Percentiles rank a stretch among this genome's conserved stretches.
Conservation (phyloP, 2,888 invertebrate genomes). For the Meteorus cinctellus region DNA sequence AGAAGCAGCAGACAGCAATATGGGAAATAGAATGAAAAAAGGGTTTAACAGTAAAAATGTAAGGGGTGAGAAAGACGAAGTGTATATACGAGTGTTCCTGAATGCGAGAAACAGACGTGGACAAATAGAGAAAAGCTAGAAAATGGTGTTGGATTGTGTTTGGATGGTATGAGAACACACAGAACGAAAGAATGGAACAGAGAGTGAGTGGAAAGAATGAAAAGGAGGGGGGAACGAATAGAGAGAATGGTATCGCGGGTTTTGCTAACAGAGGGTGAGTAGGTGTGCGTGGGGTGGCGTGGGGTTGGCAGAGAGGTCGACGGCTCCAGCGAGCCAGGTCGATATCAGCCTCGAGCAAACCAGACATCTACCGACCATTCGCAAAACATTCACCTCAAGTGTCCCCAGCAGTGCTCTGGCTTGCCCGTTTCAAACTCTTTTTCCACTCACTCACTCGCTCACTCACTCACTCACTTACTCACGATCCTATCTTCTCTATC, state of each 20-base stretch:
- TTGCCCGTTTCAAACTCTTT: conserved; percentile 28
- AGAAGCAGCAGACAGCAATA: conserved; percentile 4
- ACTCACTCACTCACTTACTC: conserved; percentile 8
- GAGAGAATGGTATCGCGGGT: conserved; percentile 50
- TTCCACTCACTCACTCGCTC: conserved; percentile 10
- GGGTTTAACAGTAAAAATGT: conserved; percentile 26
- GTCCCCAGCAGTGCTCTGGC: conserved; percentile 63
- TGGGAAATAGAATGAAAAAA: background rate
- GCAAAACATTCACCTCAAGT: conserved; percentile 73
- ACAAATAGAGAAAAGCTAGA: conserved; percentile 38
- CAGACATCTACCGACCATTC: conserved; percentile 74
- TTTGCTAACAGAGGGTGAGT: conserved; percentile 50
- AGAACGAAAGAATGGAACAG: conserved; percentile 40
- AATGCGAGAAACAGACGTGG: conserved; percentile 30
- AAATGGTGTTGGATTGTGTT: conserved; percentile 48
- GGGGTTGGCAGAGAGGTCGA: conserved; percentile 43
- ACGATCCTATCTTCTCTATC: background rate
- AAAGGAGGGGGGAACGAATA: conserved; percentile 33
- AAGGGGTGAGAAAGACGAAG: conserved; percentile 36
- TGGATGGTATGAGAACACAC: conserved; percentile 16
- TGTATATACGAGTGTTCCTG: conserved; percentile 46
- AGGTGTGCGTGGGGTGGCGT: conserved; percentile 19
- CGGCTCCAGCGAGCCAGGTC: conserved; percentile 68
- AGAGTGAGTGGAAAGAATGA: conserved; percentile 11
- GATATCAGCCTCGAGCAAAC: conserved; percentile 72